phyloP scores from a whole-genome alignment of 2,888 invertebrate genomes.

The Miltochrista miniata region DNA sequence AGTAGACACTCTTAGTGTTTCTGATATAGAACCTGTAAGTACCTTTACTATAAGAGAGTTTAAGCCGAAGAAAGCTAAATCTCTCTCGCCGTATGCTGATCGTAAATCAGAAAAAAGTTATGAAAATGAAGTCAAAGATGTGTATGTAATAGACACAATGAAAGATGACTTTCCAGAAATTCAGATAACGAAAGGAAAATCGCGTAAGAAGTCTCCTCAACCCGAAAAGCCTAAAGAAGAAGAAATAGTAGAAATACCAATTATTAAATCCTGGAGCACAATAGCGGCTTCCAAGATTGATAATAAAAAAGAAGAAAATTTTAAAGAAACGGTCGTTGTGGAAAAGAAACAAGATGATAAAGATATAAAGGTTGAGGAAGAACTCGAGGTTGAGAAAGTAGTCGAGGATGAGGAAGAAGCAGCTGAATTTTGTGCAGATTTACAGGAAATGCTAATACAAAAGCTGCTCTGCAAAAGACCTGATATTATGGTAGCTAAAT shows the following conservation, averaged over 20 bases:
- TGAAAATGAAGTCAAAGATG: constrained; percentile 64
- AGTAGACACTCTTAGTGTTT: constrained; percentile 30
- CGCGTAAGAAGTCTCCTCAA: constrained; percentile 66
- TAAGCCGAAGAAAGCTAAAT: constrained; percentile 64
- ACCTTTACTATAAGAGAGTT: constrained; percentile 45
- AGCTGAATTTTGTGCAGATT: constrained; percentile 43
- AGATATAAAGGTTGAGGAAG: too few relatives aligned
- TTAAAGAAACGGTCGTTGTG: constrained; percentile 18
- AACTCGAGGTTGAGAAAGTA: too few relatives aligned
- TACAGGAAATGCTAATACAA: constrained; percentile 72
- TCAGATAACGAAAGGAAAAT: constrained; percentile 70
- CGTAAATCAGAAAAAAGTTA: constrained; percentile 53
- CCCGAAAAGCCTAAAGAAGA: constrained; percentile 45
- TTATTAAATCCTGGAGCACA: constrained; percentile 80
- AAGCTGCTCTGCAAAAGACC: constrained; percentile 75
- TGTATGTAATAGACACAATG: constrained; percentile 74
- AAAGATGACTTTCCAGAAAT: constrained; percentile 76
- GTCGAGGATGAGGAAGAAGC: constrained; percentile 33
- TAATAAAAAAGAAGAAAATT: constrained; percentile 27
- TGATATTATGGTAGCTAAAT: constrained; percentile 78
- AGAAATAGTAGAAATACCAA: constrained; percentile 48
- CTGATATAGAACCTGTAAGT: constrained; percentile 36
- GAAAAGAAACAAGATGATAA: too few relatives aligned
- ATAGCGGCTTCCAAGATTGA: constrained; percentile 69
- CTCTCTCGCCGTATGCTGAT: constrained; percentile 59